Percentiles rank a stretch among this genome's conserved stretches.
phyloP scores from a whole-genome alignment of 2,888 invertebrate species.

The Melinaea menophilus region DNA sequence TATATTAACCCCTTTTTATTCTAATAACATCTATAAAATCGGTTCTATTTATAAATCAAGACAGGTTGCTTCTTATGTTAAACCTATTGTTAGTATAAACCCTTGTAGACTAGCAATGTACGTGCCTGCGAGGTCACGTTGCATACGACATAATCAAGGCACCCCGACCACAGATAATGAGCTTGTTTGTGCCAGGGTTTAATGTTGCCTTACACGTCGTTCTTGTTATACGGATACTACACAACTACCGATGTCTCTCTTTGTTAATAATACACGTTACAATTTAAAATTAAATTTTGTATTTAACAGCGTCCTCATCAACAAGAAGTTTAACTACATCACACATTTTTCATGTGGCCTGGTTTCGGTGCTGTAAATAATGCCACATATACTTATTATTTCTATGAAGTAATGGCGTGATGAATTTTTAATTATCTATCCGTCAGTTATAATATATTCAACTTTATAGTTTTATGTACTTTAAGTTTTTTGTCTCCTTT shows the following conservation, averaged over 20 bases:
- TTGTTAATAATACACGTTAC: not conserved
- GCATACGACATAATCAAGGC: constrained; percentile 28
- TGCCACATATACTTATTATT: no score
- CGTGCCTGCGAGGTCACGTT: constrained; percentile 7
- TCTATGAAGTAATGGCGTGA: no score
- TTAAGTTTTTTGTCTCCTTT: no score
- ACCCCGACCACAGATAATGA: constrained; percentile 28
- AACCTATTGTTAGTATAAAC: not conserved
- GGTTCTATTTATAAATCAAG: not conserved
- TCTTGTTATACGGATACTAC: constrained; percentile 8
- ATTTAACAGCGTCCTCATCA: no score
- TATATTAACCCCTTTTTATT: not conserved
- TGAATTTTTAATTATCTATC: no score
- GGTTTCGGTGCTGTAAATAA: no score
- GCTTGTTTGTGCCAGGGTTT: constrained; percentile 32
- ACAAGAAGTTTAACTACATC: no score
- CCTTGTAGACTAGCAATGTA: constrained; percentile 5
- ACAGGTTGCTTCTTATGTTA: not conserved
- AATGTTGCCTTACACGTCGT: constrained; percentile 20
- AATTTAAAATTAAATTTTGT: not conserved
- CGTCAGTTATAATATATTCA: no score
- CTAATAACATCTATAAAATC: not conserved
- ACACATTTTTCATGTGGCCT: no score
- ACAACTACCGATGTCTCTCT: not conserved
- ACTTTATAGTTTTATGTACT: no score